These are phyloP conservation scores for Ptychochromis oligacanthus DNA, from an alignment of 2,113 vertebrate genomes.

Conservation along the genomic window DNA sequence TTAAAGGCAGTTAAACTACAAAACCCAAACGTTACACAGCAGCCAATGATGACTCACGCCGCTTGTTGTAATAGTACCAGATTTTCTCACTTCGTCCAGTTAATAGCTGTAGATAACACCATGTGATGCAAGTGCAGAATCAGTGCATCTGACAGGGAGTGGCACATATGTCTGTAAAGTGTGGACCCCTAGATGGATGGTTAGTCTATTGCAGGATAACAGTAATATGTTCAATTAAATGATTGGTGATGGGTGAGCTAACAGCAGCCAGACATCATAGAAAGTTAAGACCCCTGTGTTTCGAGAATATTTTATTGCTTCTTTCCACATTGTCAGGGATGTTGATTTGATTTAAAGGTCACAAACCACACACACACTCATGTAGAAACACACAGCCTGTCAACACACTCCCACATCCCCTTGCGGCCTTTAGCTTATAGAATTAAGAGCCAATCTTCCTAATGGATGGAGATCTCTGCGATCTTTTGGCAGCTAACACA, in stretches of 20 bases:
- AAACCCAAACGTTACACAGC: conserved; percentile 19
- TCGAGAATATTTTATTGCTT: conserved; percentile 32
- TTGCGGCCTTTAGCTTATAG: conserved; percentile 33
- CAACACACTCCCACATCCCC: conserved; percentile 29
- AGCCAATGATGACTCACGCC: conserved; percentile 48
- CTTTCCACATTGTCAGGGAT: conserved; percentile 54
- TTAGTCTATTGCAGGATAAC: conserved; percentile 3
- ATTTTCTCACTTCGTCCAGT: conserved; percentile 17
- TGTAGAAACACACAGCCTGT: conserved; percentile 38
- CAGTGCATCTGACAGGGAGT: conserved; percentile 54
- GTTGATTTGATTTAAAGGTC: conserved; percentile 74
- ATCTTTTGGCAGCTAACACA: conserved; percentile 49
- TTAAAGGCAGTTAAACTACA: conserved; percentile 28
- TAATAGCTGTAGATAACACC: background rate
- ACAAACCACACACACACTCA: conserved; percentile 14
- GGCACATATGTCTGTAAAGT: conserved; percentile 41
- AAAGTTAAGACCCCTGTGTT: conserved; percentile 23
- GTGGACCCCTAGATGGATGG: conserved; percentile 3
- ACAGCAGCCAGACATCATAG: background rate
- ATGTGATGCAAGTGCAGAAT: conserved; percentile 7
- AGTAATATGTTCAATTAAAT: background rate
- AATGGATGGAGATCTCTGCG: conserved; percentile 63
- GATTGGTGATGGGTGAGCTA: conserved; percentile 5
- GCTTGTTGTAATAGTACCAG: conserved; percentile 20
- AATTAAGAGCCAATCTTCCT: conserved; percentile 70